Evolutionary conservation across 2,113 vertebrate species (phyloP).

Genomic region (Larimichthys crocea): DNA sequence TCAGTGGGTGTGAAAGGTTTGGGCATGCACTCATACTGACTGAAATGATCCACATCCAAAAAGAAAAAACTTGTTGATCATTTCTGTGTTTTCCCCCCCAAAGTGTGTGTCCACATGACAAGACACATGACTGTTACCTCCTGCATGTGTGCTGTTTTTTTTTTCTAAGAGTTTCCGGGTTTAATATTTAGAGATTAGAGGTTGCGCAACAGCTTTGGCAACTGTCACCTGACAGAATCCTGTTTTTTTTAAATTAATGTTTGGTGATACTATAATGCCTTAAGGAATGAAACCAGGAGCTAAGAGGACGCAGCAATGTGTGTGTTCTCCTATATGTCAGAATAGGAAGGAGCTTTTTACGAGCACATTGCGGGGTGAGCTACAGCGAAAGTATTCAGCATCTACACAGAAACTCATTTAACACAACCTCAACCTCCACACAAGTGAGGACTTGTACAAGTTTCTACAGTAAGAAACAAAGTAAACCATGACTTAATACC

Average conservation of each 20-base stretch:
- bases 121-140: neutral
- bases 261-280: neutral
- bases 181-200: neutral
- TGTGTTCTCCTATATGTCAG: neutral
- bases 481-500: neutral
- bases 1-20: neutral
- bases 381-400: conserved; percentile 2
- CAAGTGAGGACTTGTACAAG: conserved; percentile 60
- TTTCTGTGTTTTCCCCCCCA: neutral
- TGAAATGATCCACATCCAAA: neutral
- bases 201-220: neutral
- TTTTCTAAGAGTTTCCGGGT: neutral
- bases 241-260: neutral
- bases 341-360: neutral
- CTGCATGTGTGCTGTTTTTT: neutral
- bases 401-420: conserved; percentile 48
- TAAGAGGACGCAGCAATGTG: neutral
- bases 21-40: neutral
- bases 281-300: neutral
- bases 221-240: neutral
- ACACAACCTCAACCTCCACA: neutral
- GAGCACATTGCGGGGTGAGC: neutral
- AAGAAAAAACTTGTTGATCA: neutral
- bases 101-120: neutral
- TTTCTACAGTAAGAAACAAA: conserved; percentile 41